Evolutionary conservation across 2,888 invertebrate species (phyloP).

Genomic region (Ectobius pallidus): DNA sequence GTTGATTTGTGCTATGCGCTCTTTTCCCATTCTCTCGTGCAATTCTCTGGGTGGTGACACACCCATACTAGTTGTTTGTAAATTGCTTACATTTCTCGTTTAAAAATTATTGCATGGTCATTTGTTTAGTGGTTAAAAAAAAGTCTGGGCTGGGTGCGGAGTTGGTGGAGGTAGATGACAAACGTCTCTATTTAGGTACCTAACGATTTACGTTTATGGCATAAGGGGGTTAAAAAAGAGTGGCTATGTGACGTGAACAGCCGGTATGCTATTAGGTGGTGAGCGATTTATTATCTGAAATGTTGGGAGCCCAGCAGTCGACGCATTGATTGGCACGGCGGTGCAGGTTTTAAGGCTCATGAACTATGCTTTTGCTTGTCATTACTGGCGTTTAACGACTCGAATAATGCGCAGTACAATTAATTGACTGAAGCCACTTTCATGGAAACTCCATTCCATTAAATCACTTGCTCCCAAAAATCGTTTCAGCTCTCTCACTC

Average conservation of each 20-base stretch:
- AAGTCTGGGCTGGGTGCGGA: neutral
- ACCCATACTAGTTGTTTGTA: neutral
- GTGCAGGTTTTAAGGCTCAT: neutral
- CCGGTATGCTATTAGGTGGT: neutral
- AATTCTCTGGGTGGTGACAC: no score
- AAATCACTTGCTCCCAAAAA: no score
- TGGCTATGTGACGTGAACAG: neutral
- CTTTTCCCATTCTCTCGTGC: no score
- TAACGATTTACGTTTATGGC: neutral
- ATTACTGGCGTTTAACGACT: neutral
- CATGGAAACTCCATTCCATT: no score
- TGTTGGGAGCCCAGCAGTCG: no score
- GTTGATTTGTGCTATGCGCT: no score
- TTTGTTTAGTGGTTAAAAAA: neutral
- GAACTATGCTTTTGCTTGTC: neutral
- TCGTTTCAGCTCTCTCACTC: no score
- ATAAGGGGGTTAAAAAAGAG: neutral
- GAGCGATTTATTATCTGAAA: neutral
- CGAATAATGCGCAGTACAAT: no score
- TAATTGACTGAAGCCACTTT: no score
- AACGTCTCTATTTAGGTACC: neutral
- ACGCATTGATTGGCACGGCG: neutral
- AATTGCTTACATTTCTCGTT: neutral
- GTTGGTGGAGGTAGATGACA: neutral
- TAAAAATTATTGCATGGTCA: neutral